phyloP scores from a whole-genome alignment of 2,797 vertebrate species.

The Odontamblyopus lacepedii region DNA sequence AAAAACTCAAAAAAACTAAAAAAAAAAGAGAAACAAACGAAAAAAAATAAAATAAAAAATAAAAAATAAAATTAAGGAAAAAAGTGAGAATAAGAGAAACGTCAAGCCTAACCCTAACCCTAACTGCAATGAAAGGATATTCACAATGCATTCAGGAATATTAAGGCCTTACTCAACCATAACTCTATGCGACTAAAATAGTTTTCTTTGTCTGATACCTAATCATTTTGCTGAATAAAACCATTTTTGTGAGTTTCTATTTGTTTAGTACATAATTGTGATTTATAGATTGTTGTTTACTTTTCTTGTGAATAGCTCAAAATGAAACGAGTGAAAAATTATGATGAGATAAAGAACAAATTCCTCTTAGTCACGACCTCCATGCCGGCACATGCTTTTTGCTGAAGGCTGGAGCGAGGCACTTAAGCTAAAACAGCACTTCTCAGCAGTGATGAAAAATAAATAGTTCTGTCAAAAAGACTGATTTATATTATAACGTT shows the following conservation, averaged over 20 bases:
- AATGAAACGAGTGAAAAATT: neutral
- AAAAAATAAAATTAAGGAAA: no score
- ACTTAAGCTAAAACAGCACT: slow-evolving; percentile 17
- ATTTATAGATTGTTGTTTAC: neutral
- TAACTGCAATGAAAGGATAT: no score
- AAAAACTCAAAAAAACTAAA: no score
- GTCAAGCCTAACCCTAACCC: no score
- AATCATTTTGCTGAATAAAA: neutral
- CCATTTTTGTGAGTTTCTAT: neutral
- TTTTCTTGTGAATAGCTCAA: neutral
- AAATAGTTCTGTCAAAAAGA: neutral
- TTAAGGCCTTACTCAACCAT: neutral
- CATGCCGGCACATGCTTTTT: slow-evolving; percentile 48
- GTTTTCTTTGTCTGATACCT: no score
- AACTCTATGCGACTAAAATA: no score
- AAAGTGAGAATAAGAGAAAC: no score
- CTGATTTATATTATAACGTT: neutral
- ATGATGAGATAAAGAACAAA: slow-evolving; percentile 26
- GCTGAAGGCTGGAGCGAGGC: slow-evolving; percentile 21
- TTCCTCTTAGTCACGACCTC: slow-evolving; percentile 24
- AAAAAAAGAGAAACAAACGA: no score
- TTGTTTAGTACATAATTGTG: neutral
- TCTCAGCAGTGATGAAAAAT: slow-evolving; percentile 10
- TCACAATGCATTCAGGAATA: neutral
- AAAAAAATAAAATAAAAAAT: no score